Percentiles rank a stretch among this genome's conserved stretches.
Conservation (phyloP, 2,888 invertebrate genomes). For the Drosophila anomalata region DNA sequence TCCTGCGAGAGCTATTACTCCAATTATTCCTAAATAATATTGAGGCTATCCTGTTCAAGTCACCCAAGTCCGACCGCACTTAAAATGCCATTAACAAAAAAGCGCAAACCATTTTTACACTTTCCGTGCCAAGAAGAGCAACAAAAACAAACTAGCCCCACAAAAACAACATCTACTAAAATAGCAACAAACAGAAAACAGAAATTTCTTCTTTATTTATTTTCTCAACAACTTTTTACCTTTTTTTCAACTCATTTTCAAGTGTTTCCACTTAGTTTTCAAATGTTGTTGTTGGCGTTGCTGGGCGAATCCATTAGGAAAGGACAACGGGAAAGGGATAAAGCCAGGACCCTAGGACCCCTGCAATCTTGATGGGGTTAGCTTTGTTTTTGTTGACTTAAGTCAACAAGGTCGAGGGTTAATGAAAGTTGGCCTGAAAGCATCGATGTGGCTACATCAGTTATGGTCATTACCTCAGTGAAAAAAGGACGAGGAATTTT, state of each 20-base stretch:
- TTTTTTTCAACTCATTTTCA: constrained; percentile 69
- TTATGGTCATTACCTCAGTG: background rate
- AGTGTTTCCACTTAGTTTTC: constrained; percentile 71
- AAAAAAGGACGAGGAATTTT: background rate
- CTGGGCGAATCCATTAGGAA: constrained; percentile 68
- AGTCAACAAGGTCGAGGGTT: constrained; percentile 75
- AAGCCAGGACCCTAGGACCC: constrained; percentile 36
- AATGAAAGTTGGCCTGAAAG: constrained; percentile 60
- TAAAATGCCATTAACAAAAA: constrained; percentile 74
- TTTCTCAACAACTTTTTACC: constrained; percentile 73
- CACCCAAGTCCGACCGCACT: constrained; percentile 46
- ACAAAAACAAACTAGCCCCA: constrained; percentile 40
- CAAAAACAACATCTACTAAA: constrained; percentile 49
- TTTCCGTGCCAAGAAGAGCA: constrained; percentile 60
- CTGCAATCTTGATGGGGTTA: constrained; percentile 37
- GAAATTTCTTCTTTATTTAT: constrained; percentile 71
- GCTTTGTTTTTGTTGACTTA: constrained; percentile 71
- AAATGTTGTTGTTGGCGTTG: constrained; percentile 30
- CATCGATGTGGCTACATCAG: constrained; percentile 28
- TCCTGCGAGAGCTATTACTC: constrained; percentile 59
- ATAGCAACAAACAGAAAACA: constrained; percentile 51
- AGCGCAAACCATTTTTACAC: constrained; percentile 71
- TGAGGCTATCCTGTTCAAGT: background rate
- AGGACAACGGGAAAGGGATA: constrained; percentile 56
- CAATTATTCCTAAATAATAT: constrained; percentile 70